Percentiles rank a stretch among this genome's conserved stretches.
Evolutionary conservation across 2,888 invertebrate species (phyloP).

Genomic region (Pandemis heparana): DNA sequence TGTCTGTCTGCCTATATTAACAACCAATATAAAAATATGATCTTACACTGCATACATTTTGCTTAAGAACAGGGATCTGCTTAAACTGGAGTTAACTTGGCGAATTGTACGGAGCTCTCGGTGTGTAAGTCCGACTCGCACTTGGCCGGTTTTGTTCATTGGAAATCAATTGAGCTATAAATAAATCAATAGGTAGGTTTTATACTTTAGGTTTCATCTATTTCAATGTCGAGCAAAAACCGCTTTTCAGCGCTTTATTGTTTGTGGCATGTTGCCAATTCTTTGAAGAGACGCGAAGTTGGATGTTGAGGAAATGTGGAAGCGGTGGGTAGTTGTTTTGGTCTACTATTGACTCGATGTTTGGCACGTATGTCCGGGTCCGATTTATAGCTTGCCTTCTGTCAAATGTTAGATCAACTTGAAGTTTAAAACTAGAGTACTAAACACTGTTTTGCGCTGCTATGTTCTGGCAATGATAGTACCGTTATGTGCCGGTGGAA

Average conservation of each 20-base stretch:
- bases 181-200: background rate
- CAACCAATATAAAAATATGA: too few species aligned
- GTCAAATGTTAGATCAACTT: too few species aligned
- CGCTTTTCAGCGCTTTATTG: background rate
- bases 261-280: background rate
- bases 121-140: too few species aligned
- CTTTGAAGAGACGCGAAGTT: background rate
- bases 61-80: too few species aligned
- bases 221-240: background rate
- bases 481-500: too few species aligned
- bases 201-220: background rate
- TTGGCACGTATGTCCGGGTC: background rate
- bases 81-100: too few species aligned
- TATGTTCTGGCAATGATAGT: too few species aligned
- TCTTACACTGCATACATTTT: too few species aligned
- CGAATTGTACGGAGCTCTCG: too few species aligned
- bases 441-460: too few species aligned
- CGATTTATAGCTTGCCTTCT: background rate
- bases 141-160: background rate
- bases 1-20: too few species aligned
- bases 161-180: background rate
- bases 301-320: background rate
- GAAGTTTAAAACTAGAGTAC: too few species aligned
- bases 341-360: background rate
- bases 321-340: background rate